Base-by-base conservation (phyloP, 2,888 invertebrate genomes). In the Gryllus longicercus region DNA sequence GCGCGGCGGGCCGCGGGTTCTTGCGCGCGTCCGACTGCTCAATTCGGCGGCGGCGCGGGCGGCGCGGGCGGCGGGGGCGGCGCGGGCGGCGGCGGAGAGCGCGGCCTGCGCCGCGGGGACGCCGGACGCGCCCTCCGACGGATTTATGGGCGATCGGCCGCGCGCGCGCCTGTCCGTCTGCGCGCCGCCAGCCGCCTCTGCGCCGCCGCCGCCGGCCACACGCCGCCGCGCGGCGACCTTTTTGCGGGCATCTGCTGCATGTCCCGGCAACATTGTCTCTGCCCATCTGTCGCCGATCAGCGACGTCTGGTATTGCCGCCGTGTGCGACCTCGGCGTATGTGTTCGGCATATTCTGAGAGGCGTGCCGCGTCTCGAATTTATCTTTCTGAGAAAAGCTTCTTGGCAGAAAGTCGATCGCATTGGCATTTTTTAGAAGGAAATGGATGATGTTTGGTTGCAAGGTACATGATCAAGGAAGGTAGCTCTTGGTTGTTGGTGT, bases 251-350 rank as follows among this genome's bases (percentile, higher is more conserved):
- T 21, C n/a, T n/a, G 63, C 63, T 63, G 63, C 63, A n/a, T 63
- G 63, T 63, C n/a, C 63, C n/a, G 10, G 63, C 63, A 63, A 63
- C 63, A 63, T 63, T 63, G 63, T 63, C 63, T 63, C 63, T 63
- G 16, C 63, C 63, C 63, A 12, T 63, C 16, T 63, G 63, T 63
- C 63, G 63, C 4, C 63, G 63, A 18, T 63, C n/a, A 3, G 63
- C 63, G 63, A 63, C n/a, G 63, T 63, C 63, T n/a, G 14, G 63
- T 63, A 63, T n/a, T 14, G 63, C 14, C 63, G 63, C 14, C 63
- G 63, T 63, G 63, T 14, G 16, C 14, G 63, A 63, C 63, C 63
- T 14, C 63, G 63, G n/a, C 63, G 63, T 63, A n/a, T 18, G 63
- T 63, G 63, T n/a, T 63, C n/a, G 38, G 38, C 38, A 38, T 38